phyloP scores from a whole-genome alignment of 2,113 vertebrate genomes.

The Tetraodon nigroviridis region DNA sequence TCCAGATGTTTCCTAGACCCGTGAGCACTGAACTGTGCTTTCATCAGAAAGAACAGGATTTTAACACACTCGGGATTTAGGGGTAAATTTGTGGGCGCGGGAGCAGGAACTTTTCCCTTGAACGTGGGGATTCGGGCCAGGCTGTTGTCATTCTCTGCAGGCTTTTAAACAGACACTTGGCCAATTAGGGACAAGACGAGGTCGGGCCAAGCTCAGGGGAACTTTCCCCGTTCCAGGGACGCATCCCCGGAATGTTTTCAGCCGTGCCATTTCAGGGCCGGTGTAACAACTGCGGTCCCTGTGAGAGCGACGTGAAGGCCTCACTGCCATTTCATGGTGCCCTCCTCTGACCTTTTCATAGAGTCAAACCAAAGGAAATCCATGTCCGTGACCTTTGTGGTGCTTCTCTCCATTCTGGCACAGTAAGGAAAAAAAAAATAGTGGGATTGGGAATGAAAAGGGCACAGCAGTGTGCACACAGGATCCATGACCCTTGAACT shows the following conservation, averaged over 20 bases:
- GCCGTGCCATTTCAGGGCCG: slow-evolving; percentile 53
- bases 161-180: slow-evolving; percentile 7
- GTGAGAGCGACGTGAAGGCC: slow-evolving; percentile 47
- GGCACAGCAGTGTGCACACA: slow-evolving; percentile 61
- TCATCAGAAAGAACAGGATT: background rate
- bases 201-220: slow-evolving; percentile 21
- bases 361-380: slow-evolving; percentile 74
- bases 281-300: slow-evolving; percentile 42
- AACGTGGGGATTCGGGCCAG: background rate
- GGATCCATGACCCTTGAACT: slow-evolving; percentile 66
- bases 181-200: background rate
- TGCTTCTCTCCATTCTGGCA: slow-evolving; percentile 57
- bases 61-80: background rate
- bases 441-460: slow-evolving; percentile 68
- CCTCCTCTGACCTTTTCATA: slow-evolving; percentile 74
- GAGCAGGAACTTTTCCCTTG: background rate
- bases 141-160: slow-evolving; percentile 1
- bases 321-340: slow-evolving; percentile 69
- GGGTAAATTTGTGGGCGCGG: background rate
- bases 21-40: background rate
- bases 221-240: slow-evolving; percentile 29
- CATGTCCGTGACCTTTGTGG: slow-evolving; percentile 72
- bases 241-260: background rate
- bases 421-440: slow-evolving; percentile 29
- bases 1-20: background rate